Evolutionary conservation across 2,888 invertebrate genomes (phyloP).

Genomic region (Monochamus alternatus): DNA sequence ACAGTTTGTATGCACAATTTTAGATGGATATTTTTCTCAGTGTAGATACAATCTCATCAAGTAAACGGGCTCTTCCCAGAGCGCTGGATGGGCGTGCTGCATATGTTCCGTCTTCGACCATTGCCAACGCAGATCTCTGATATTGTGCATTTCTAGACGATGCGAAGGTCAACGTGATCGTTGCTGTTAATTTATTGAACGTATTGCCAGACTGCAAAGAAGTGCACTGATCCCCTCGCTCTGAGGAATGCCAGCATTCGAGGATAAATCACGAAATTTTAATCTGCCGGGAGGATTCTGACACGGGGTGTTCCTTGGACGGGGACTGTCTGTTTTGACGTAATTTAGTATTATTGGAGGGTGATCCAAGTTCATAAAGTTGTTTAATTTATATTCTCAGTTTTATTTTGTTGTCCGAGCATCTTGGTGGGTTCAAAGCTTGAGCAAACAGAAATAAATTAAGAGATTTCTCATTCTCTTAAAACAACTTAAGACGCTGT

Average conservation of each 20-base stretch:
- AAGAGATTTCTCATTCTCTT: too few species aligned
- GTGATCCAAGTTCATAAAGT: too few species aligned
- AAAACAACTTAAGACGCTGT: too few species aligned
- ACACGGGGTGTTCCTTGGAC: conserved; percentile 44
- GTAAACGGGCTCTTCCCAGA: conserved; percentile 14
- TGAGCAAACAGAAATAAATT: too few species aligned
- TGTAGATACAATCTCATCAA: background rate
- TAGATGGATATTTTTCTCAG: background rate
- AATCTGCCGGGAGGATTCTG: conserved; percentile 64
- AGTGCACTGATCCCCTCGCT: conserved; percentile 45
- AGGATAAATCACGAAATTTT: conserved; percentile 51
- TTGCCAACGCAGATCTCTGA: conserved; percentile 53
- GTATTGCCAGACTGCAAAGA: conserved; percentile 53
- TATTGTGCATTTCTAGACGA: conserved; percentile 56
- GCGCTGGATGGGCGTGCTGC: conserved; percentile 40
- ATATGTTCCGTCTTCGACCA: conserved; percentile 44
- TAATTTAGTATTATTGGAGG: background rate
- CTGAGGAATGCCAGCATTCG: conserved; percentile 43
- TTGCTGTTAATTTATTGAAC: conserved; percentile 58
- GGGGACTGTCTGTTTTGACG: background rate
- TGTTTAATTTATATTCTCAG: too few species aligned
- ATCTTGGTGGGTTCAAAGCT: too few species aligned
- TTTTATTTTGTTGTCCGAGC: too few species aligned
- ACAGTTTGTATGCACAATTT: too few species aligned
- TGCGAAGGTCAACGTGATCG: conserved; percentile 58